Percentiles rank a stretch among this genome's conserved stretches.
Evolutionary conservation across 2,888 invertebrate genomes (phyloP).

Genomic region (Ctenicera cuprea): DNA sequence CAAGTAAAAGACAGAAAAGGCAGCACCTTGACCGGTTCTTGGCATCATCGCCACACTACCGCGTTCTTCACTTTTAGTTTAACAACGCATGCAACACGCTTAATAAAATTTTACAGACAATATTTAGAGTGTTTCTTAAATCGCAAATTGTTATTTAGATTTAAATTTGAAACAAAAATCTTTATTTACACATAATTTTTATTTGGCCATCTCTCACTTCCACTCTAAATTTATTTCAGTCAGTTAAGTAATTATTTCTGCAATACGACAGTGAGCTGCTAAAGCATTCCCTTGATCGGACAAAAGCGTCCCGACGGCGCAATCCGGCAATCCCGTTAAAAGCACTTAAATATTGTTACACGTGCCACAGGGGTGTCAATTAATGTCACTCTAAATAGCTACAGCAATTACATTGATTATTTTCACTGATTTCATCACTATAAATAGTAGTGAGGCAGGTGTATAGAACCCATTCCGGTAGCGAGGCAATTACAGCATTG

Average conservation of each 20-base stretch:
- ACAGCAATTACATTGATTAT: slow-evolving; percentile 44
- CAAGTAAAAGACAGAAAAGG: slow-evolving; percentile 47
- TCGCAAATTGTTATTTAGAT: neutral
- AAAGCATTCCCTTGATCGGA: neutral
- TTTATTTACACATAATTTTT: neutral
- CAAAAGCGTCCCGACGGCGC: slow-evolving; percentile 27
- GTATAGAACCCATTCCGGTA: slow-evolving; percentile 39
- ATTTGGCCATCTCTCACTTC: neutral
- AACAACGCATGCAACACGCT: neutral
- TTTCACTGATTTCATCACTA: slow-evolving; percentile 37
- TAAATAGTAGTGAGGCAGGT: slow-evolving; percentile 45
- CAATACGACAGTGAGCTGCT: neutral
- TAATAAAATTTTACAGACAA: neutral
- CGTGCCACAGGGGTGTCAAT: slow-evolving; percentile 24
- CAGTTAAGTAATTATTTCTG: slow-evolving; percentile 10
- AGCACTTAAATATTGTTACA: slow-evolving; percentile 32
- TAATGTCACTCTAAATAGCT: slow-evolving; percentile 29
- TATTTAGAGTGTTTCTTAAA: neutral
- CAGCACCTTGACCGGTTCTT: slow-evolving; percentile 33
- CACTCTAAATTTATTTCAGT: slow-evolving; percentile 6
- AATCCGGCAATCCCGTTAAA: slow-evolving; percentile 17
- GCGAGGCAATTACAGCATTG: slow-evolving; percentile 44
- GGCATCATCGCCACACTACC: slow-evolving; percentile 30
- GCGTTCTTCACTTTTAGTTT: neutral
- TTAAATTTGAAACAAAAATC: neutral